Conservation (phyloP, 92 coral and sea anemone genomes). For the Zoanthus sansibaricus region DNA sequence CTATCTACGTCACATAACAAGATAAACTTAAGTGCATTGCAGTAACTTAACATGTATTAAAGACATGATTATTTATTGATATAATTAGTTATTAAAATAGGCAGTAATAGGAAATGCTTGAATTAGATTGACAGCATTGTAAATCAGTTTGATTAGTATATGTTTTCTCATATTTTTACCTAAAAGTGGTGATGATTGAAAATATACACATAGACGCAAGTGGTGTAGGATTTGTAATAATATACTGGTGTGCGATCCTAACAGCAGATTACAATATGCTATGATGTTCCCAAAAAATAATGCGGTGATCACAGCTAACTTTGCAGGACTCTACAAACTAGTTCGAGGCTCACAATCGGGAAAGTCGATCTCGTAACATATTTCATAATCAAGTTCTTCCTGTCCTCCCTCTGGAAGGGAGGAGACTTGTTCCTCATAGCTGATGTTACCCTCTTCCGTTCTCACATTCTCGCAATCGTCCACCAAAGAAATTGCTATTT, state of each 20-base stretch:
- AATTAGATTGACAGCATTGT: no score
- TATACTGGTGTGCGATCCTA: not conserved
- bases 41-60: no score
- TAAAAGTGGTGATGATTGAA: no score
- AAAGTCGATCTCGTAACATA: constrained; percentile 50
- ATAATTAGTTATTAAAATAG: no score
- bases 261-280: not conserved
- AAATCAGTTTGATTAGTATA: no score
- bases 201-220: not conserved
- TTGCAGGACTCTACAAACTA: constrained; percentile 38
- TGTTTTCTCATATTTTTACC: no score
- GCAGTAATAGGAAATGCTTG: no score
- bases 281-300: not conserved
- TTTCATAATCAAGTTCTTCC: not conserved
- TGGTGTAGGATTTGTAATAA: not conserved
- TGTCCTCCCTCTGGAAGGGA: constrained; percentile 46
- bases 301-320: not conserved
- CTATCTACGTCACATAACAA: no score
- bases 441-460: not conserved
- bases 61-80: no score
- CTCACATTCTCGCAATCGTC: constrained; percentile 64
- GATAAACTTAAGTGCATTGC: no score
- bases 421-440: constrained; percentile 31
- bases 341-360: constrained; percentile 81
- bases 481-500: constrained; percentile 72